phyloP scores from a whole-genome alignment of 1,140 invertebrate species.

The Lysiphlebus fabarum region DNA sequence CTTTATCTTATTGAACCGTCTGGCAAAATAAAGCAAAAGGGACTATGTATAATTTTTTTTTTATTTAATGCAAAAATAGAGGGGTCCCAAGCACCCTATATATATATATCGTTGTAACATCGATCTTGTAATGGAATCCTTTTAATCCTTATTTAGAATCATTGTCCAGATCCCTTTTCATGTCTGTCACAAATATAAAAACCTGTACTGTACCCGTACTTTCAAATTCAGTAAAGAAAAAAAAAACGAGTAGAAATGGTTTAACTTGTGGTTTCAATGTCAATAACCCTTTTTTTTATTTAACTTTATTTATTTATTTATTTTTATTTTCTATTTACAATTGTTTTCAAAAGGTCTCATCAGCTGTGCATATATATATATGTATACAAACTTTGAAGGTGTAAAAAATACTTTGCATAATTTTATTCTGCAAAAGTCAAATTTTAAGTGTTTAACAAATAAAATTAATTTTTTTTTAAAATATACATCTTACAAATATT shows the following conservation, averaged over 20 bases:
- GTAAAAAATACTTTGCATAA: conserved; percentile 34
- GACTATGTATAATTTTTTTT: too few species aligned
- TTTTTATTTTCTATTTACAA: conserved; percentile 19
- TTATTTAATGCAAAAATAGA: conserved; percentile 34
- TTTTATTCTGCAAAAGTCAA: conserved; percentile 46
- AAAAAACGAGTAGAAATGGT: too few species aligned
- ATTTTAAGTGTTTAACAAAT: conserved; percentile 46
- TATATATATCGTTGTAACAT: conserved; percentile 33
- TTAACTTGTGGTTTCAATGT: neutral
- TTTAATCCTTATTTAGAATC: conserved; percentile 30
- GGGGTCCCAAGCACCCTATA: conserved; percentile 16
- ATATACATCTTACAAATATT: conserved; percentile 26
- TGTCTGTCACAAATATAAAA: conserved; percentile 12
- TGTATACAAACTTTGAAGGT: conserved; percentile 17
- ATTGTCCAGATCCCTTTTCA: conserved; percentile 24
- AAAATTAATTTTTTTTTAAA: conserved; percentile 28
- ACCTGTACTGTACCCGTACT: neutral
- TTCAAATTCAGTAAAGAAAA: too few species aligned
- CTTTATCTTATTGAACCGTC: conserved; percentile 7
- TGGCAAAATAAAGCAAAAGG: too few species aligned
- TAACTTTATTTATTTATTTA: conserved; percentile 7
- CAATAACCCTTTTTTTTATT: neutral
- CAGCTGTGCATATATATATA: conserved; percentile 44
- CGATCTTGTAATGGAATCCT: conserved; percentile 35
- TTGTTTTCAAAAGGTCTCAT: conserved; percentile 43